phyloP scores from a whole-genome alignment of 2,797 vertebrate species.

The Cyprinella venusta region DNA sequence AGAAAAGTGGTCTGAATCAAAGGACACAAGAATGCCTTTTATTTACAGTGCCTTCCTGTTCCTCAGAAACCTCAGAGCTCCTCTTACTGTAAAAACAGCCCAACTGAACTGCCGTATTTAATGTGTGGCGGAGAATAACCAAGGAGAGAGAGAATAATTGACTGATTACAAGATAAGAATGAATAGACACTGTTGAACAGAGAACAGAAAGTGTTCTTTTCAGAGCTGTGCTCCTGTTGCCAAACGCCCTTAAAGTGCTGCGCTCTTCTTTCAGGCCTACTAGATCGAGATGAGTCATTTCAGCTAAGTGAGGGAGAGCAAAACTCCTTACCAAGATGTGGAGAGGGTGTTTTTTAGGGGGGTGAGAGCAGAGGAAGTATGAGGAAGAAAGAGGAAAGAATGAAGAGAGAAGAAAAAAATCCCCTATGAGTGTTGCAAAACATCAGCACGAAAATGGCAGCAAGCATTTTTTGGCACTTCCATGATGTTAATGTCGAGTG shows the following conservation, averaged over 20 bases:
- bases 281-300: conserved; percentile 43
- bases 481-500: neutral
- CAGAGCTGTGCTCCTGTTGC: conserved; percentile 42
- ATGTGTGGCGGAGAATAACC: conserved; percentile 38
- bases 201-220: conserved; percentile 49
- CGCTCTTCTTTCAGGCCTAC: conserved; percentile 28
- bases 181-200: conserved; percentile 44
- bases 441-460: neutral
- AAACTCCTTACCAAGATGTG: conserved; percentile 19
- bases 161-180: conserved; percentile 54
- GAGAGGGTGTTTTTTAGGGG: conserved; percentile 5
- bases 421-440: conserved; percentile 13
- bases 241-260: conserved; percentile 45
- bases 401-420: neutral
- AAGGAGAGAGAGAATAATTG: conserved; percentile 48
- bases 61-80: conserved; percentile 13
- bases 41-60: conserved; percentile 58
- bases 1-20: conserved; percentile 58
- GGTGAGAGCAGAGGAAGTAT: conserved; percentile 12
- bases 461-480: neutral
- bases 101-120: neutral
- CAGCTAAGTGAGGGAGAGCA: conserved; percentile 22
- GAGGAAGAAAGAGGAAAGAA: conserved; percentile 4
- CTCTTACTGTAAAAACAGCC: conserved; percentile 44
- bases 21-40: conserved; percentile 44